Evolutionary conservation across 2,113 vertebrate genomes (phyloP), one percentile per base, ranked within the genome.

Genomic region (Aegithalos caudatus): DNA sequence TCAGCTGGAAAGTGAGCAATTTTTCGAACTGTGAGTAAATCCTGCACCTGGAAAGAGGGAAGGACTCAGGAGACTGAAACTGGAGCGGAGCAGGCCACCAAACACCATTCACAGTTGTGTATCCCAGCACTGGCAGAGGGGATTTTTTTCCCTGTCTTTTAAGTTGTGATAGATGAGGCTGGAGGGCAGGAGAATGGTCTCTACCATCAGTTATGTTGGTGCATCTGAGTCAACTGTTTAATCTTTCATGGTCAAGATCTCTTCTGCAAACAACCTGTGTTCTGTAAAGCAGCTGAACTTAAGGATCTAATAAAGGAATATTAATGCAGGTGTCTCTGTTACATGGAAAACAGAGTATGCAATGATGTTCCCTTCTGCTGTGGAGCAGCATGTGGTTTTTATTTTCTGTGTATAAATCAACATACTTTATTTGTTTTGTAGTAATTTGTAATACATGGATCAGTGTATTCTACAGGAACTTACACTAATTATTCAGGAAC

Each of bases 271-370:
- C 5, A 5, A n/a, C 20, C 20, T 77, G 2, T 22, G 14, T 40
- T 70, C 42, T 84, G 69, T 74, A 72, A 82, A 90, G 73, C 90
- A 71, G 48, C 72, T 87, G 87, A 89, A 85, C 56, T 67, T 51
- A n/a, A 65, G 61, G 78, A 56, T 67, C 35, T 93, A 78, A 89
- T 89, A 64, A 78, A 84, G 48, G 12, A 11, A 10, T 89, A 66
- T 94, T 89, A 81, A 81, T 94, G 67, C 81, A 91, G 86, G 54
- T 95, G 93, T 86, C 81, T 54, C 33, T 81, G 50, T 47, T 57
- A 23, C 45, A 24, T 90, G 64, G 67, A 50, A 88, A 67, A 44
- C 40, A 66, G 33, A 73, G n/a, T 35, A 42, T 66, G 56, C 64
- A 77, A 23, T 77, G 62, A 56, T 3, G 2, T 94, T 79, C n/a